Base-by-base conservation (phyloP, 2,888 invertebrate genomes). In the Rapana venosa region DNA sequence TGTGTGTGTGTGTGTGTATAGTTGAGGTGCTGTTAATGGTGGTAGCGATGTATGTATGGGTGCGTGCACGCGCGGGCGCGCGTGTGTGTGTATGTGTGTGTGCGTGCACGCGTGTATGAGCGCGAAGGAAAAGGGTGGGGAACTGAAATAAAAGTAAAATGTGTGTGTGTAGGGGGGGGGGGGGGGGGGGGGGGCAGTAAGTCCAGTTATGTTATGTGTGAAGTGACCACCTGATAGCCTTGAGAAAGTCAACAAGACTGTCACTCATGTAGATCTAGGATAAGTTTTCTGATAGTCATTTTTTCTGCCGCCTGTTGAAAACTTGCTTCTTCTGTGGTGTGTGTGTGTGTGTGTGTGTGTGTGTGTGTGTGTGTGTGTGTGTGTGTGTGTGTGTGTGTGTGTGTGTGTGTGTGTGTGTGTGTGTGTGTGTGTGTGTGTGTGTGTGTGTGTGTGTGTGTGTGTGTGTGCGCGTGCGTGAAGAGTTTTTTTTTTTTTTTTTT, bases 361-460 rank as follows among this genome's bases (percentile, higher is more conserved):
- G 70, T 70, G 70, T n/a, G 70, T 70, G 70, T 70, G 70, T 70
- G 70, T 70, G 70, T 70, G 70, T 70, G 70, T 70, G 70, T 70
- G 70, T 70, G 70, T 70, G 30, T 77, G 77, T 15, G 77, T 77
- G 77, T 8, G 77, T 77, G 77, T 30, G 77, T 77, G 77, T 8
- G 30, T 77, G 77, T 32, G 77, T 77, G 77, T 8, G 11, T 77
- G 77, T 30, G 77, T 1, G 77, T 2, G 77, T 30, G 77, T 70
- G 70, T 6, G 70, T 5, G 70, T 70, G 70, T 5, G 70, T 5
- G 70, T 70, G 70, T 70, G 70, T 5, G 70, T 70, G 70, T 70
- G 70, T 70, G 70, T 70, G 4, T 70, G 70, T 70, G 70, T 70
- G 70, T 5, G 70, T 70, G 1, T 70, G 70, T 70, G 70, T 5